phyloP scores from a whole-genome alignment of 2,888 invertebrate genomes.

The Laothoe populi region DNA sequence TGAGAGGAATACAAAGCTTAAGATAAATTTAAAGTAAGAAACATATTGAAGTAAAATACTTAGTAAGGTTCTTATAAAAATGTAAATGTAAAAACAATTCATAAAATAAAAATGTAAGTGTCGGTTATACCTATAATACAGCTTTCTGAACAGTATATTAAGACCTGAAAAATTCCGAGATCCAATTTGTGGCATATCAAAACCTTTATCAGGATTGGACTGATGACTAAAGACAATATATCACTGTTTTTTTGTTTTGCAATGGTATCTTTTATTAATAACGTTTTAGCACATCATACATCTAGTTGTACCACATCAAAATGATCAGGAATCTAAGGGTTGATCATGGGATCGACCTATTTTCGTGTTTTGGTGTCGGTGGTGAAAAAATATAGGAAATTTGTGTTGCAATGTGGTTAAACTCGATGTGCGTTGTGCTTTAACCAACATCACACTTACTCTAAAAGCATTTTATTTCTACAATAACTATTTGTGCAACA shows the following conservation, averaged over 20 bases:
- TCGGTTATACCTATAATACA: constrained; percentile 29
- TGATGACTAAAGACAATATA: constrained; percentile 66
- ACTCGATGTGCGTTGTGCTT: neutral
- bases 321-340: neutral
- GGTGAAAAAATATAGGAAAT: neutral
- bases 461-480: constrained; percentile 13
- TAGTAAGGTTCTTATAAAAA: constrained; percentile 46
- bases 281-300: neutral
- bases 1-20: constrained; percentile 40
- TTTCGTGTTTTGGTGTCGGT: too few species aligned
- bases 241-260: constrained; percentile 32
- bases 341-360: neutral
- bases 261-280: neutral
- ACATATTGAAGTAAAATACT: constrained; percentile 44
- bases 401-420: neutral
- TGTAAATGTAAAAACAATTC: constrained; percentile 56
- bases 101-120: constrained; percentile 39
- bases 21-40: constrained; percentile 43
- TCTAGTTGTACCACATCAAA: neutral
- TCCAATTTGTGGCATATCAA: constrained; percentile 56
- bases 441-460: constrained; percentile 10
- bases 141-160: constrained; percentile 33
- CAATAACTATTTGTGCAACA: neutral
- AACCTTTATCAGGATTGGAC: constrained; percentile 43
- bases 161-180: constrained; percentile 28